Base-by-base conservation (phyloP, 1,140 invertebrate species). In the Samia ricini region DNA sequence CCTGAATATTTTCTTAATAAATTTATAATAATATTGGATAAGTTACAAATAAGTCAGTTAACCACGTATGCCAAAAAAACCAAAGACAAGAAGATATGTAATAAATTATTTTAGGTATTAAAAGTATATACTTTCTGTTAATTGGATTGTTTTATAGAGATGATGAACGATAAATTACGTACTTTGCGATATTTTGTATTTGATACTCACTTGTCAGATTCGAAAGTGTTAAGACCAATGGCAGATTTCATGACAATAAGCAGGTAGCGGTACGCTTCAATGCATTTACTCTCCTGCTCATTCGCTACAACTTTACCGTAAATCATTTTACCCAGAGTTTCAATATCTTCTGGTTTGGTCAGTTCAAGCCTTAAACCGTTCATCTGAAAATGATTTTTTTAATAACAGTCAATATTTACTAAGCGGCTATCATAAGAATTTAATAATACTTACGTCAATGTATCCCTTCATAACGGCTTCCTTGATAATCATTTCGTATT, bases 381-480 rank as follows among this genome's bases (percentile, higher is more conserved):
- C 21, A 88, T 79, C 87, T 88, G 57, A 59, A 68, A 76, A 67
- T 50, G 42, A 65, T 12, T 23, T 56, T 56, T 20, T 20, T n/a
- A 33, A 12, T 0, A 56, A 24, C 12, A 26, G n/a, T 56, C 1
- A 18, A 56, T 0, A 18, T n/a, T 56, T 56, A 56, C 15, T 18
- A 29, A n/a, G n/a, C 5, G 7, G 18, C 10, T 29, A 12, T 29
- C 22, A 21, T 52, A 7, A 22, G 19, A 8, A 12, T 51, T 33
- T 15, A 10, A 58, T 54, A 15, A 52, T 69, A 71, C 82, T 64
- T 74, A 88, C 88, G 57, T 90, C 90, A 75, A 95, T 90, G 70
- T 90, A 92, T 61, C 94, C 94, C 61, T 91, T 85, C 5, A 94
- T 91, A 56, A 95, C 94, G 64, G 93, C 93, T 51, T 94, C 91